These are phyloP conservation scores for Heliornis fulica DNA, from an alignment of 2,113 vertebrate species.

Conservation along the genomic window DNA sequence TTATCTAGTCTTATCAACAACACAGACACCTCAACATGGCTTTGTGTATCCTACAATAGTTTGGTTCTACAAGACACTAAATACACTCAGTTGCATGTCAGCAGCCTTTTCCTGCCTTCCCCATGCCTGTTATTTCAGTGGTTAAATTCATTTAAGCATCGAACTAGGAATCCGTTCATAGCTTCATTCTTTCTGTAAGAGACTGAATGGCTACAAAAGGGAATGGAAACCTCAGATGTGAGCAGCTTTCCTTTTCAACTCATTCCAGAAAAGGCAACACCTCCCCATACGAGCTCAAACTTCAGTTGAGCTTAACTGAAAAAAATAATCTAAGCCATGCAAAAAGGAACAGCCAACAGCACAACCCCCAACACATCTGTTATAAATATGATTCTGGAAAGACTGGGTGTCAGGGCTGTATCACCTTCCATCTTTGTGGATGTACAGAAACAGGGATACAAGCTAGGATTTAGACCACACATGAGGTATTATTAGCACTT, in stretches of 20 bases:
- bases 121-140: not conserved
- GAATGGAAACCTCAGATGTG: accelerated
- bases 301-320: not conserved
- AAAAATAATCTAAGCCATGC: not conserved
- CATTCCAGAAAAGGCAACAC: not conserved
- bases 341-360: not conserved
- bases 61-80: not conserved
- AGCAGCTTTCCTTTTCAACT: not conserved
- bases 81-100: not conserved
- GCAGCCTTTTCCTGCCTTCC: not conserved
- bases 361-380: not conserved
- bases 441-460: not conserved
- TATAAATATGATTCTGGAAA: not conserved
- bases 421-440: not conserved
- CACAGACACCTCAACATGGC: not conserved
- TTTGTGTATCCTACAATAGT: not conserved
- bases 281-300: not conserved
- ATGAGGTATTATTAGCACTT: not conserved
- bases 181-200: not conserved
- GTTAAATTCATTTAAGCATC: not conserved
- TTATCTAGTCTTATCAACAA: not conserved
- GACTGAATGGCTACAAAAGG: not conserved
- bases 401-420: not conserved
- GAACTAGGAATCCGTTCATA: not conserved
- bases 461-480: not conserved